Conservation (phyloP, 2,888 invertebrate species). For the Camponotus fellah region DNA sequence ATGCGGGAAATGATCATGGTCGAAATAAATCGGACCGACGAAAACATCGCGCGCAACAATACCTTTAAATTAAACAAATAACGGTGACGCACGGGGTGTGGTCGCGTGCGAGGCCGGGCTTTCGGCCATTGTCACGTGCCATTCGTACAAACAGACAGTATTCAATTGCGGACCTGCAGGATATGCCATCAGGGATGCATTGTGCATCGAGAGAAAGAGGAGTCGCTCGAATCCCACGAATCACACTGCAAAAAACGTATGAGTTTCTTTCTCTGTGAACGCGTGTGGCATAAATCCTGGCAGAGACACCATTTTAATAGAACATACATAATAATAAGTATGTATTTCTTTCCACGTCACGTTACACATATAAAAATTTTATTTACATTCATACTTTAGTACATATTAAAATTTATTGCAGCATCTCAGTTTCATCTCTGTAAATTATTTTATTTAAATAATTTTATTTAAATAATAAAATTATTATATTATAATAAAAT, state of each 20-base stretch:
- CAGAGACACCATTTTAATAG: background rate
- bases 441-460: too few species aligned
- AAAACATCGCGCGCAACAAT: conserved; percentile 77
- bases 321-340: background rate
- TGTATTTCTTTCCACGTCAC: background rate
- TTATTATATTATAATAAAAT: too few species aligned
- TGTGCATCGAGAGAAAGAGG: conserved; percentile 74
- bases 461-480: too few species aligned
- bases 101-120: conserved; percentile 60
- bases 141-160: conserved; percentile 78
- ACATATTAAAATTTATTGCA: too few species aligned
- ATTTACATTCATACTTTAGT: too few species aligned
- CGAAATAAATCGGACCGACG: conserved; percentile 66
- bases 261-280: conserved; percentile 24
- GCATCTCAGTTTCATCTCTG: too few species aligned
- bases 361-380: too few species aligned
- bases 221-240: conserved; percentile 66
- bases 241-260: conserved; percentile 52
- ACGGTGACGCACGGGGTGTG: conserved; percentile 57
- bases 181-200: conserved; percentile 80
- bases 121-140: conserved; percentile 75
- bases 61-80: conserved; percentile 83
- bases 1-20: conserved; percentile 63
- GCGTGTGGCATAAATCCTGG: background rate
- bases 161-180: conserved; percentile 77